Evolutionary conservation across 2,797 vertebrate species (phyloP).

Genomic region (Acomys russatus): DNA sequence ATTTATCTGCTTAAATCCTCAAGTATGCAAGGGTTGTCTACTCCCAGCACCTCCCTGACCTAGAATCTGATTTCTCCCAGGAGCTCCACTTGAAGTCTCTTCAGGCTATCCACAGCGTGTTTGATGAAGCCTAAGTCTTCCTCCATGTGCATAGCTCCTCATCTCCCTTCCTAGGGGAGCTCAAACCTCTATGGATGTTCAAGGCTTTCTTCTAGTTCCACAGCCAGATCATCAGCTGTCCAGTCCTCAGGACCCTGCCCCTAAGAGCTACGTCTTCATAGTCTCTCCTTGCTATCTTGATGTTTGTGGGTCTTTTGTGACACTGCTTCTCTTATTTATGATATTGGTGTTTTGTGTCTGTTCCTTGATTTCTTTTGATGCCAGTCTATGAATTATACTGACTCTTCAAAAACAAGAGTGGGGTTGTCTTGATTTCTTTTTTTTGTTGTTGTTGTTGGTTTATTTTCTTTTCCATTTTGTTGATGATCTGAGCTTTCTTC

Average conservation of each 20-base stretch:
- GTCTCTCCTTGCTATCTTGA: neutral
- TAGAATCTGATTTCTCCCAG: accelerated
- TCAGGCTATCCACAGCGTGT: neutral
- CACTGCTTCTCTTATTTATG: neutral
- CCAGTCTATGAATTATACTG: neutral
- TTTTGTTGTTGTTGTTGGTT: too few species aligned
- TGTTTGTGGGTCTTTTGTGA: neutral
- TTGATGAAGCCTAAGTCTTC: neutral
- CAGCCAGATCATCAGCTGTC: neutral
- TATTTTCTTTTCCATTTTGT: neutral
- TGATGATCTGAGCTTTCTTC: neutral
- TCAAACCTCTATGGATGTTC: neutral
- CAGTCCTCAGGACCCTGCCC: neutral
- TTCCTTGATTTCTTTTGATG: neutral
- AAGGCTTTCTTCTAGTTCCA: neutral
- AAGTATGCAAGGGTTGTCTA: neutral
- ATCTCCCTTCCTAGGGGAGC: neutral
- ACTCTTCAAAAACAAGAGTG: neutral
- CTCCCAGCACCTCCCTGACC: too few species aligned
- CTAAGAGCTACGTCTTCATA: neutral
- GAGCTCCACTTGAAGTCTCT: neutral
- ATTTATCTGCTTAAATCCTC: neutral
- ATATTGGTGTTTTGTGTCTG: neutral
- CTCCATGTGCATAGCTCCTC: too few species aligned
- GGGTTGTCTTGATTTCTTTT: neutral